Evolutionary conservation across 2,113 vertebrate genomes (phyloP).

Genomic region (Lichenostomus cassidix): DNA sequence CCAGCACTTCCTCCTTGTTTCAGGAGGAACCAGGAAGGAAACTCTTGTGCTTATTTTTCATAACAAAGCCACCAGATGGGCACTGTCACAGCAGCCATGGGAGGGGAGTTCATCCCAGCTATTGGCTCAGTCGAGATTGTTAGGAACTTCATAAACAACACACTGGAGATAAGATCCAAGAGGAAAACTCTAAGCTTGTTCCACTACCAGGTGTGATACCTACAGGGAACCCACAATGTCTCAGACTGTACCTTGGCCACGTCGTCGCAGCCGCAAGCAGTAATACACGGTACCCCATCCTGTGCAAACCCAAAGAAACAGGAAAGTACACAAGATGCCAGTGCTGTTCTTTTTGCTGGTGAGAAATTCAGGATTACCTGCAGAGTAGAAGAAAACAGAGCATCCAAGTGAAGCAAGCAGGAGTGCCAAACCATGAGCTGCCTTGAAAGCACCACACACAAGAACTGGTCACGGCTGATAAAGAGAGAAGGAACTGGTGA

Average conservation of each 20-base stretch:
- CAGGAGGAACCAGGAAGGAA: neutral
- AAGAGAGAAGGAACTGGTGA: neutral
- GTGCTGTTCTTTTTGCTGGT: rapidly evolving
- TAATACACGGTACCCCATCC: rapidly evolving
- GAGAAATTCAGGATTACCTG: neutral
- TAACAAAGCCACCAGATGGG: neutral
- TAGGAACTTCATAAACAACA: neutral
- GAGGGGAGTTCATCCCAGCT: neutral
- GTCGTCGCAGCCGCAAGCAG: rapidly evolving
- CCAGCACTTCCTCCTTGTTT: neutral
- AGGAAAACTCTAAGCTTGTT: neutral
- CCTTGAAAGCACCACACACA: neutral
- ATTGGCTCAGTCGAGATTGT: neutral
- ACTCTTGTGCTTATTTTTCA: neutral
- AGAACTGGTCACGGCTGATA: neutral
- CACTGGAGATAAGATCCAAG: neutral
- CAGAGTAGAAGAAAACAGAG: neutral
- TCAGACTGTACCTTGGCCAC: neutral
- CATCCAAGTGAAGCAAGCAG: neutral
- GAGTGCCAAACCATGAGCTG: neutral
- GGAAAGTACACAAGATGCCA: rapidly evolving
- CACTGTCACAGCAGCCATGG: neutral
- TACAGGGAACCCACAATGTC: neutral
- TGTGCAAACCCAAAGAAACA: rapidly evolving
- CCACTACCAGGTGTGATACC: neutral